phyloP scores from a whole-genome alignment of 1,140 invertebrate genomes.

The Drosophila ogumai region DNA sequence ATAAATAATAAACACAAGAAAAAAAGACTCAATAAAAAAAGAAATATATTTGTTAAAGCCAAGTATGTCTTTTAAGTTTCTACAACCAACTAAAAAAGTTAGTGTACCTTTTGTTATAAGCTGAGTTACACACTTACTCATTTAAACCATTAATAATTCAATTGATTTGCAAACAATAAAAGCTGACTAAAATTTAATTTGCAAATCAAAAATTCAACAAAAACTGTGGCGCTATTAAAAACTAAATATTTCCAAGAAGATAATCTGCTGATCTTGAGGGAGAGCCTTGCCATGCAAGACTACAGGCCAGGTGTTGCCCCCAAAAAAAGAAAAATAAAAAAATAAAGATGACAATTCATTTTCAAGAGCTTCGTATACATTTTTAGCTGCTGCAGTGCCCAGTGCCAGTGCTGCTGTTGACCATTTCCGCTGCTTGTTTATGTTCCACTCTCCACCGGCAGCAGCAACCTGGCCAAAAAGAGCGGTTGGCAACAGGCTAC shows the following conservation, averaged over 20 bases:
- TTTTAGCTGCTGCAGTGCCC: constrained; percentile 9
- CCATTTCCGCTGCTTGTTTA: constrained; percentile 48
- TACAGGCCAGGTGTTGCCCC: constrained; percentile 27
- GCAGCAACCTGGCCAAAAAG: constrained; percentile 30
- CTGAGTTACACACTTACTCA: not conserved
- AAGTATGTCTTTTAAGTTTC: too few species aligned
- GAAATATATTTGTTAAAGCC: too few species aligned
- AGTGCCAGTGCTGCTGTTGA: constrained; percentile 17
- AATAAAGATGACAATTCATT: constrained; percentile 46
- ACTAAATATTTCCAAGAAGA: constrained; percentile 2
- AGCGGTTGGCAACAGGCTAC: constrained; percentile 35
- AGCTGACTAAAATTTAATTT: not conserved
- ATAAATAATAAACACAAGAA: too few species aligned
- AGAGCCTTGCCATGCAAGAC: not conserved
- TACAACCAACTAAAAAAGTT: too few species aligned
- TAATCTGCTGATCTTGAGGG: constrained; percentile 2
- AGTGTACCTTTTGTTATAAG: too few species aligned
- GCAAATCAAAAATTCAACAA: constrained; percentile 2
- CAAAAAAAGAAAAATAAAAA: constrained; percentile 3
- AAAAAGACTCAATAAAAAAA: not conserved
- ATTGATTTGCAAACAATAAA: not conserved
- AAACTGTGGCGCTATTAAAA: not conserved
- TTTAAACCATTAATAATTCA: not conserved
- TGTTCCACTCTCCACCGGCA: constrained; percentile 3
- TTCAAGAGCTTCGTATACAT: constrained; percentile 38